Conservation (phyloP, 2,113 vertebrate genomes). For the Protobothrops flavoviridis region DNA sequence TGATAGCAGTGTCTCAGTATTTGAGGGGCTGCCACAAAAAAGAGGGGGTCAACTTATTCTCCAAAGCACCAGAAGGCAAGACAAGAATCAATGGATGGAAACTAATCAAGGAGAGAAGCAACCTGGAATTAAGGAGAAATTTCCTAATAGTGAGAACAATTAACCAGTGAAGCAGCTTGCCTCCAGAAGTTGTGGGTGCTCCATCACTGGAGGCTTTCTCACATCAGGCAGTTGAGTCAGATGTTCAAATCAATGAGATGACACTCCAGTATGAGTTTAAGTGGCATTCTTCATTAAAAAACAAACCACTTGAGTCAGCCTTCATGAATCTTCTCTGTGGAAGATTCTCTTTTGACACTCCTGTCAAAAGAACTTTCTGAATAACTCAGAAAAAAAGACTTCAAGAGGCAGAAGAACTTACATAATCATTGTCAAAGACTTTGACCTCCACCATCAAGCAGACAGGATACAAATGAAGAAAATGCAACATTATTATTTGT, state of each 20-base stretch:
- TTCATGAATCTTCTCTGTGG: background rate
- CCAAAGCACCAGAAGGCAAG: background rate
- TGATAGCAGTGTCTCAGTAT: background rate
- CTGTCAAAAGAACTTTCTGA: background rate
- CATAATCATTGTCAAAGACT: background rate
- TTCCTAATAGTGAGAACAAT: background rate
- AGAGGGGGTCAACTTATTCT: background rate
- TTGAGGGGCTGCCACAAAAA: background rate
- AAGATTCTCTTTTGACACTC: background rate
- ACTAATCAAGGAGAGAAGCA: background rate
- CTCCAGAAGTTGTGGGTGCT: background rate
- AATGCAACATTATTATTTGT: background rate
- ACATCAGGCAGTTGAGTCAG: background rate
- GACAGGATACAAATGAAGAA: background rate
- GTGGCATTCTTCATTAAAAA: background rate
- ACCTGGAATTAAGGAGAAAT: background rate
- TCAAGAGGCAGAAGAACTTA: background rate
- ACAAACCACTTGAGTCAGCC: background rate
- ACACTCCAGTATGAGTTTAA: background rate
- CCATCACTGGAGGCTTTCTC: background rate
- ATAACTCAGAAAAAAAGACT: background rate
- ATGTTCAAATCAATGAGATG: background rate
- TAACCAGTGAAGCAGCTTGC: background rate
- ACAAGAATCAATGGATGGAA: background rate
- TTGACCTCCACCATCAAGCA: background rate